Evolutionary conservation across 2,888 invertebrate species (phyloP), one percentile per base, ranked within the genome.

Genomic region (Drosophila mercatorum): DNA sequence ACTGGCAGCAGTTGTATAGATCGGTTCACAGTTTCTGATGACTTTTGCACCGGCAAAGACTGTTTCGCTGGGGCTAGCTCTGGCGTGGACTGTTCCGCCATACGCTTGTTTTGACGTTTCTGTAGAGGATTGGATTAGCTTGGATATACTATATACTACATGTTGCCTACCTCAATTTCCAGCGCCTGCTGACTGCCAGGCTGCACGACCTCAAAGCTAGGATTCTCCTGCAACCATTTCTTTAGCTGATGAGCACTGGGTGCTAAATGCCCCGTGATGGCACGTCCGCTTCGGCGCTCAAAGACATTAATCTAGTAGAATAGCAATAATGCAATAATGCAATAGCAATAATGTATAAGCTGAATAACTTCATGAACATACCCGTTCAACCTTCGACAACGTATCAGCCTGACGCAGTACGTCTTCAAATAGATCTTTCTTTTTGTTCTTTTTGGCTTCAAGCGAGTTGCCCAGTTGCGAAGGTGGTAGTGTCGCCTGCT

Each of bases 221-320:
- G 98, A 94, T 98, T 96, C 80, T 96, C 95, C 90, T 96, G 95
- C 11, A 98, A 93, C 97, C 97, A 98, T 31, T 95, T 94, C 86
- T 96, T 96, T 41, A 98, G 94, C 90, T 96, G 96, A 28, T 95
- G 94, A 41, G 96, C 95, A 10, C 96, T 96, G 0, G 98, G 98
- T 44, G 98, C 98, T 90, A 95, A 95, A n/a, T 95, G 94, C 11
- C 97, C 98, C 68, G 95, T 94, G 77, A 96, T 92, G 88, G 95
- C 93, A 82, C 95, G 95, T 4, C 97, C 97, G 40, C 95, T 95
- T 90, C 95, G 95, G 53, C 96, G 94, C 91, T 98, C 97, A 91
- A 96, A 95, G n/a, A 98, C 97, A 78, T 96, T 95, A 1, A 98
- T 95, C 92, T 92, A 60, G 10, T 0, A 64, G 65, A 56, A 1